These are phyloP conservation scores for Anomalospiza imberbis DNA, from an alignment of 2,797 vertebrate genomes.

Conservation along the genomic window DNA sequence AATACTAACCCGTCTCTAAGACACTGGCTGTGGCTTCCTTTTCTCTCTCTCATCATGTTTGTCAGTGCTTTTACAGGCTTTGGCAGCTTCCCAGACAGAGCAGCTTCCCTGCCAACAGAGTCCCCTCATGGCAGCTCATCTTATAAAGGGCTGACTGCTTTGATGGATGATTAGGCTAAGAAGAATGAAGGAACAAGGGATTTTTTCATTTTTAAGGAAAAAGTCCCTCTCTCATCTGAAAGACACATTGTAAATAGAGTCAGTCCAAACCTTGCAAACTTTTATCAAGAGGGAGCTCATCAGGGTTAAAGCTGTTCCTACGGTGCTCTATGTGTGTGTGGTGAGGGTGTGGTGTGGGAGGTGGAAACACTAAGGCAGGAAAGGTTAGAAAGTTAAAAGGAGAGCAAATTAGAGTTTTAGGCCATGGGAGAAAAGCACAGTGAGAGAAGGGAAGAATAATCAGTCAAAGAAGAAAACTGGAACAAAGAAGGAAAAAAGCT, in stretches of 20 bases:
- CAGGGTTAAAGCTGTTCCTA: neutral
- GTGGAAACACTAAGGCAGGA: neutral
- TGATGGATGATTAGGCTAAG: slow-evolving; percentile 43
- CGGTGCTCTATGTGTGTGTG: neutral
- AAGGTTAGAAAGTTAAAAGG: neutral
- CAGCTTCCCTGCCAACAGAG: slow-evolving; percentile 23
- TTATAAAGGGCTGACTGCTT: slow-evolving; percentile 26
- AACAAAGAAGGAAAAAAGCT: neutral
- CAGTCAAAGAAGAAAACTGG: neutral
- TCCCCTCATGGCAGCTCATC: neutral
- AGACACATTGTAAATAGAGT: neutral
- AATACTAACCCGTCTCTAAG: slow-evolving; percentile 12
- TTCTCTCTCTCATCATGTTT: neutral
- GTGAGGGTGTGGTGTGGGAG: neutral
- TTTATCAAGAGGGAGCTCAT: neutral
- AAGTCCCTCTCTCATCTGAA: neutral
- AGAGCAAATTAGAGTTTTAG: neutral
- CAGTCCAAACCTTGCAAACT: neutral
- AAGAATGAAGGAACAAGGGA: neutral
- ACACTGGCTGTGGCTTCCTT: neutral
- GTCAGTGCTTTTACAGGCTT: neutral
- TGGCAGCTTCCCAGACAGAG: slow-evolving; percentile 47
- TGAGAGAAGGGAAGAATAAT: neutral
- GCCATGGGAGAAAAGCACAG: neutral
- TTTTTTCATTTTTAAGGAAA: neutral